Percentiles rank a stretch among this genome's conserved stretches.
Conservation (phyloP, 2,113 vertebrate species). For the Dendrocopos noguchii region DNA sequence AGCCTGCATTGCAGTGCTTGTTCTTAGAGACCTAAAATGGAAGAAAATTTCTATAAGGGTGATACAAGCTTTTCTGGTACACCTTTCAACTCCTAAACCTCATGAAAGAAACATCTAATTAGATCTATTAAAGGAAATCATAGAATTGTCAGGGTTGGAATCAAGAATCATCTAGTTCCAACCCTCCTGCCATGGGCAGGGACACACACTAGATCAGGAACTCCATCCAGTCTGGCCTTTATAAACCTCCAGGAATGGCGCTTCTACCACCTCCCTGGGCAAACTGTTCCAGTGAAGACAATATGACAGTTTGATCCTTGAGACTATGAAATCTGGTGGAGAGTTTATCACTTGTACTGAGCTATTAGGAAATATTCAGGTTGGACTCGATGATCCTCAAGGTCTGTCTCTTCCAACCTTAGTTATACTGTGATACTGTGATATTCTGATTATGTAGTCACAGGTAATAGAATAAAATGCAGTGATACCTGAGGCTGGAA, state of each 20-base stretch:
- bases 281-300: no score
- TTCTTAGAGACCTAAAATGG: not conserved
- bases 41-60: not conserved
- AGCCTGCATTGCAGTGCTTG: not conserved
- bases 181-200: no score
- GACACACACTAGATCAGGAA: no score
- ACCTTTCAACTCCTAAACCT: not conserved
- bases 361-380: not conserved
- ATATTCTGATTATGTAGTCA: not conserved
- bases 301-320: not conserved
- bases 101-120: not conserved
- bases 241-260: no score
- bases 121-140: not conserved
- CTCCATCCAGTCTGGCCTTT: no score
- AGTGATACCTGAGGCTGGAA: not conserved
- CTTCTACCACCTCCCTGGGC: no score
- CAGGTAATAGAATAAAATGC: not conserved
- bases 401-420: no score
- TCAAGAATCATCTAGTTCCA: no score
- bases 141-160: no score
- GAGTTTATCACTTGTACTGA: not conserved
- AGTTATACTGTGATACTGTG: no score
- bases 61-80: not conserved
- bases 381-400: no score
- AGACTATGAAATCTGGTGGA: not conserved